Evolutionary conservation across 2,888 invertebrate genomes (phyloP).

Genomic region (Erebia epiphron): DNA sequence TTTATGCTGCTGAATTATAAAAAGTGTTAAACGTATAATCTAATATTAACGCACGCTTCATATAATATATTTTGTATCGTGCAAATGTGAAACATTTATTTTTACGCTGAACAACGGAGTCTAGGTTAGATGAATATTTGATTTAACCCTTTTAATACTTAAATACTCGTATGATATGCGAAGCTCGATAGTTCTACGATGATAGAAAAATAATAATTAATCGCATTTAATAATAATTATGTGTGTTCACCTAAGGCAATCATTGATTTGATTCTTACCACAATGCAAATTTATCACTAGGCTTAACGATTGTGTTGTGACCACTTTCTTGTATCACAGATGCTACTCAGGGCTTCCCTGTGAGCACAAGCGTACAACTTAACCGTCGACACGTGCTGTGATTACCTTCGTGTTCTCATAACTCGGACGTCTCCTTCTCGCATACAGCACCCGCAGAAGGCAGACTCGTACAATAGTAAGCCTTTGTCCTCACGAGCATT

Average conservation of each 20-base stretch:
- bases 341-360: constrained; percentile 74
- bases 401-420: constrained; percentile 75
- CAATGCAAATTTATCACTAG: constrained; percentile 75
- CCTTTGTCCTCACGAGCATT: constrained; percentile 83
- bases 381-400: constrained; percentile 76
- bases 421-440: constrained; percentile 89
- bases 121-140: constrained; percentile 25
- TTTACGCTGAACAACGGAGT: constrained; percentile 14
- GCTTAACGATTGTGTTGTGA: constrained; percentile 78
- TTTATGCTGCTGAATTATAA: constrained; percentile 23
- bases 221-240: constrained; percentile 46
- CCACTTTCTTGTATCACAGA: constrained; percentile 80
- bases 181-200: constrained; percentile 48
- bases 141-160: constrained; percentile 13
- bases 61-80: constrained; percentile 41
- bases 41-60: constrained; percentile 46
- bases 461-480: constrained; percentile 82
- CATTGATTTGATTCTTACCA: constrained; percentile 65
- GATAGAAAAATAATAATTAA: constrained; percentile 66
- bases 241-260: constrained; percentile 69
- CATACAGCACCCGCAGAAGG: constrained; percentile 93
- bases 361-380: constrained; percentile 74
- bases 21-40: neutral
- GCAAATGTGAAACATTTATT: constrained; percentile 29
- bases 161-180: constrained; percentile 28